Conservation (phyloP, 2,113 vertebrate genomes). For the Dromaius novaehollandiae region DNA sequence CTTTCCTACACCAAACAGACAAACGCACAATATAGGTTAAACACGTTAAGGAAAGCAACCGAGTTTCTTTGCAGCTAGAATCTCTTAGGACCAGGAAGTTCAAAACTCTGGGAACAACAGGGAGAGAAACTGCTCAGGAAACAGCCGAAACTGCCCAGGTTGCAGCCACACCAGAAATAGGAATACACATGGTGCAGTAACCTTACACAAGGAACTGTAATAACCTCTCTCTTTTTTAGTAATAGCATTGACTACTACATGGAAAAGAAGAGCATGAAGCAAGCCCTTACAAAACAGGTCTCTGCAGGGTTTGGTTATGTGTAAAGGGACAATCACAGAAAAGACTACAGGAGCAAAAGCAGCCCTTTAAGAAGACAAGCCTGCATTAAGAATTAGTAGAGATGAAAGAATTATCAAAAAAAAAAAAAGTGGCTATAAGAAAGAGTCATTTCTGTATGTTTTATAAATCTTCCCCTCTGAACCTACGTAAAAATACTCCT, state of each 20-base stretch:
- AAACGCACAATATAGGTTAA: background rate
- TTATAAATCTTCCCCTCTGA: background rate
- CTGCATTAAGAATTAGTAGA: background rate
- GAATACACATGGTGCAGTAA: background rate
- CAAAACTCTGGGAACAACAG: background rate
- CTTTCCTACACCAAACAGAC: background rate
- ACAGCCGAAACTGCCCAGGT: background rate
- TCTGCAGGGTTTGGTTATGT: too few relatives aligned
- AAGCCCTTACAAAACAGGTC: background rate
- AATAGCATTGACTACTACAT: background rate
- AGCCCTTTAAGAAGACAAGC: background rate
- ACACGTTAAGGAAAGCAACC: background rate
- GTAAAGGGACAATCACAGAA: background rate
- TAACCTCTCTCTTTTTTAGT: background rate
- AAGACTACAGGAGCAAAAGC: background rate
- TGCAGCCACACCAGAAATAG: background rate
- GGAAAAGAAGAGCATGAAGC: background rate
- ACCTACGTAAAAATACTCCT: background rate
- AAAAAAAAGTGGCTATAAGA: background rate
- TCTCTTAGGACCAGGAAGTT: background rate
- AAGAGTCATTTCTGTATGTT: background rate
- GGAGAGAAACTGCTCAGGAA: background rate
- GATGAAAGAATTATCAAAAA: background rate
- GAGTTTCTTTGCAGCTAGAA: background rate
- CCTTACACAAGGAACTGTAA: background rate